Evolutionary conservation across 2,888 invertebrate species (phyloP), one percentile per base, ranked within the genome.

Genomic region (Camptogramma bilineatum): DNA sequence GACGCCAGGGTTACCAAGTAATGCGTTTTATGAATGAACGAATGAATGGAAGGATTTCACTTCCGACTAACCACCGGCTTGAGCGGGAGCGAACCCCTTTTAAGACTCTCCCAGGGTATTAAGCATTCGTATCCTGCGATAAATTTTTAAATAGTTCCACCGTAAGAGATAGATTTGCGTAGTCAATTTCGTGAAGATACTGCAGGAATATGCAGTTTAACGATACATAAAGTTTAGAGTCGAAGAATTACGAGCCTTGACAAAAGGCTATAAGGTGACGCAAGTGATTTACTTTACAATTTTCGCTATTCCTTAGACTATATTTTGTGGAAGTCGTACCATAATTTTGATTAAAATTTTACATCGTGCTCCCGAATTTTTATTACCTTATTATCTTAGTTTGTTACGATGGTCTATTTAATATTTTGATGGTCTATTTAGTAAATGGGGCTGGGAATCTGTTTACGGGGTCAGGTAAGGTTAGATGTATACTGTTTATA

Each of bases 1-100:
- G 83, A 81, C 79, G 67, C 70, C 70, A 75, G 81, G 82, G 81
- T 82, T 83, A 82, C 81, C 77, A 54, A 77, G 86, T 90, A 90
- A 91, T 89, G 85, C 88, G 79, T 91, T 91, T 88, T 90, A 89
- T 90, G 88, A 90, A 91, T 88, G 86, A 82, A 84, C 83, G 83
- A 83, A 79, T 86, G 88, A 89, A 91, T 89, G 80, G 82, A 73
- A 83, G 84, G 86, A 89, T 90, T 90, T 88, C 78, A 83, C 84
- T 86, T 86, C 84, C 81, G 82, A 84, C 85, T 85, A 86, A 84
- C 86, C 86, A 81, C 85, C 85, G 83, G 82, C 76, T 81, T 81
- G 80, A 78, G 83, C 73, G 82, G 85, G 85, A 84, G 83, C 79
- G 80, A 81, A 84, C 72, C 77, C 78, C 71, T 72, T 8, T 60